These are phyloP conservation scores for Rutpela maculata DNA, from an alignment of 2,888 invertebrate genomes.

Conservation along the genomic window DNA sequence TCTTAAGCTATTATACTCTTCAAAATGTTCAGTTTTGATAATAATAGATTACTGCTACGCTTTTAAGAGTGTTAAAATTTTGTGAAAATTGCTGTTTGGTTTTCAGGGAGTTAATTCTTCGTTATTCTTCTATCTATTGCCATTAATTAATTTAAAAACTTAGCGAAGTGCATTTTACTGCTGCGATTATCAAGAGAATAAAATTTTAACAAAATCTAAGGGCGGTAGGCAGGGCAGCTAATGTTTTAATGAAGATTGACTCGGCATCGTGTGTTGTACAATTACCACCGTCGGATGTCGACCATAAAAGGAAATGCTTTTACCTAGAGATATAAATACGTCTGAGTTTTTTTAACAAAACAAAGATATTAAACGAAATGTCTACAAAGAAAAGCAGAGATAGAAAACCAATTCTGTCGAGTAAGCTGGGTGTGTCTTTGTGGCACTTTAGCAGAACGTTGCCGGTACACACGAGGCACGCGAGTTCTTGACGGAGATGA, in stretches of 20 bases:
- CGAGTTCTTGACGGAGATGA: constrained; percentile 61
- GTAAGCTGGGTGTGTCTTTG: constrained; percentile 69
- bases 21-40: too few species aligned
- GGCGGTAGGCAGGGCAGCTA: constrained; percentile 25
- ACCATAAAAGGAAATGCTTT: constrained; percentile 53
- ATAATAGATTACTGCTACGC: too few species aligned
- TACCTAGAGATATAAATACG: constrained; percentile 59
- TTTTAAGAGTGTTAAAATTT: too few species aligned
- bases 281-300: constrained; percentile 37
- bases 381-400: constrained; percentile 59
- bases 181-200: background rate
- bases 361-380: constrained; percentile 60
- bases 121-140: too few species aligned
- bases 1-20: too few species aligned
- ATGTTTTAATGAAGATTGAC: constrained; percentile 42
- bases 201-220: constrained; percentile 15
- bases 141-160: constrained; percentile 5
- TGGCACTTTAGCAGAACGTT: constrained; percentile 63
- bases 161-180: constrained; percentile 17
- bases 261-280: constrained; percentile 33
- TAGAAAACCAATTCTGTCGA: constrained; percentile 67
- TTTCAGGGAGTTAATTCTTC: too few species aligned
- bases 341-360: constrained; percentile 56
- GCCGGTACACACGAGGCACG: constrained; percentile 60
- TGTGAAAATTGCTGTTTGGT: too few species aligned